Percentiles rank a stretch among this genome's conserved stretches.
Evolutionary conservation across 1,140 invertebrate genomes (phyloP).

Genomic region (Phocides pigmalion): DNA sequence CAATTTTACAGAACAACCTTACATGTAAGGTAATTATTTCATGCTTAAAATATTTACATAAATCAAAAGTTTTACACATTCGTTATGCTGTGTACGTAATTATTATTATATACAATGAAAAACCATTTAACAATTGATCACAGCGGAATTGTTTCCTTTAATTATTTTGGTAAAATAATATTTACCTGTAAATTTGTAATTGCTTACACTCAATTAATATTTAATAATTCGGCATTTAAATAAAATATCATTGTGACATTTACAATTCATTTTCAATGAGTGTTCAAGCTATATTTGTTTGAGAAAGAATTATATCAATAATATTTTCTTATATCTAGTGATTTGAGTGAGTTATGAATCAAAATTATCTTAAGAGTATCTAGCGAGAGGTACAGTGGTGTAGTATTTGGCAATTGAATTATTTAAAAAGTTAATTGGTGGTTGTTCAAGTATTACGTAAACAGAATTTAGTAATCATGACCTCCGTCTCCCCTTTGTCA

Average conservation of each 20-base stretch:
- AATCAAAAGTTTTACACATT: too few species aligned
- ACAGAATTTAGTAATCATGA: too few species aligned
- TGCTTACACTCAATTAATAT: background rate
- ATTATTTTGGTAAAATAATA: background rate
- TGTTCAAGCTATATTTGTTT: background rate
- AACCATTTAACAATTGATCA: too few species aligned
- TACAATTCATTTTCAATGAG: background rate
- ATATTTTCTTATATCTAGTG: conserved; percentile 19
- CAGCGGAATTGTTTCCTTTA: too few species aligned
- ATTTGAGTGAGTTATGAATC: conserved; percentile 29
- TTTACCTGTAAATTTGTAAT: background rate
- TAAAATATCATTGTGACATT: background rate
- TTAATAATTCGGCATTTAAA: too few species aligned
- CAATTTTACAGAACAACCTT: too few species aligned
- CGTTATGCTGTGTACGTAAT: background rate
- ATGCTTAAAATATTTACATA: too few species aligned
- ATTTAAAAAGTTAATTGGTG: conserved; percentile 33
- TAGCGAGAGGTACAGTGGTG: conserved; percentile 46
- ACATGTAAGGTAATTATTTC: too few species aligned
- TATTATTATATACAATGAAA: background rate
- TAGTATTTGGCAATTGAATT: conserved; percentile 46
- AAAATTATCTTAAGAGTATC: conserved; percentile 32
- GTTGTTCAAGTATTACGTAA: too few species aligned
- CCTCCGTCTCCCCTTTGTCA: too few species aligned
- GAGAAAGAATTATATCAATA: conserved; percentile 1